Evolutionary conservation across 2,113 vertebrate genomes (phyloP).

Genomic region (Dermatemys mawii): DNA sequence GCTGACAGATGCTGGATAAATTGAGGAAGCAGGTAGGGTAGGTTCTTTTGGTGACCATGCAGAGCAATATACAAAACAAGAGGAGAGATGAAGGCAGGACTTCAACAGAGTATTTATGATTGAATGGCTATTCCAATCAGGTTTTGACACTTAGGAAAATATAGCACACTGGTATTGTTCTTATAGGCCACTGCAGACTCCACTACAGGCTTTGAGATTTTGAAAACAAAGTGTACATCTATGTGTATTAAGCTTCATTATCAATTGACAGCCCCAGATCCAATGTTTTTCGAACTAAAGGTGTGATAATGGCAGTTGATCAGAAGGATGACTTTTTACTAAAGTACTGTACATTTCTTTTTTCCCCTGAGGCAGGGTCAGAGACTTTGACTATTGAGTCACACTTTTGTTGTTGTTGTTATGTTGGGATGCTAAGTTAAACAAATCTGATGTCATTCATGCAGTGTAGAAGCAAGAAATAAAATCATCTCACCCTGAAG

Average conservation of each 20-base stretch:
- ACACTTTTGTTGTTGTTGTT: slow-evolving; percentile 5
- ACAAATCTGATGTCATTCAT: background rate
- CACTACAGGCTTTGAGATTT: no score
- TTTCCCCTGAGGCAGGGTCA: background rate
- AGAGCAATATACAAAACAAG: no score
- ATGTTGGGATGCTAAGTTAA: background rate
- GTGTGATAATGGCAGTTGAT: background rate
- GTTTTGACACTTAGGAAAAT: no score
- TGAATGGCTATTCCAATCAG: no score
- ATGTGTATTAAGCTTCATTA: background rate
- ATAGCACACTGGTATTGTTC: no score
- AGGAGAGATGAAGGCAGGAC: no score
- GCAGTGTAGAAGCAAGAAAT: background rate
- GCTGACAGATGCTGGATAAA: no score
- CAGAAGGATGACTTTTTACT: background rate
- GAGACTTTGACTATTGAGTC: slow-evolving; percentile 23
- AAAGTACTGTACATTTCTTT: background rate
- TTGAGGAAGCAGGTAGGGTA: no score
- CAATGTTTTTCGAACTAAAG: background rate
- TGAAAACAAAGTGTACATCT: background rate
- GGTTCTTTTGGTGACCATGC: no score
- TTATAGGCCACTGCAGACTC: no score
- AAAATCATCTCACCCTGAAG: slow-evolving; percentile 16
- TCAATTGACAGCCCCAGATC: background rate
- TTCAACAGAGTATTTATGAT: no score